phyloP scores from a whole-genome alignment of 2,797 vertebrate genomes.

The Loris lydekkerianus region DNA sequence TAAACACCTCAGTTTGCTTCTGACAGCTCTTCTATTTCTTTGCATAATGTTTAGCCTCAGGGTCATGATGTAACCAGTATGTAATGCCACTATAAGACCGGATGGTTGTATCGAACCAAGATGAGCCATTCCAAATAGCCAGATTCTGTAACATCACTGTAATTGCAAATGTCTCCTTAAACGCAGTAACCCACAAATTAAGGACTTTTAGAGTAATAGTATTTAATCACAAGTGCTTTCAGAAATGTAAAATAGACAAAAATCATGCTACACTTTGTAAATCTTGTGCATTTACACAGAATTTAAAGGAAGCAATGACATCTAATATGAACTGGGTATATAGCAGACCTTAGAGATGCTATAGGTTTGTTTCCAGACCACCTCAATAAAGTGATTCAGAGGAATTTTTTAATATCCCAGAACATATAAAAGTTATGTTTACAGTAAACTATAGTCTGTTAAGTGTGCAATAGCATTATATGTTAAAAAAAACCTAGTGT shows the following conservation, averaged over 20 bases:
- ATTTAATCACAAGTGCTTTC: background rate
- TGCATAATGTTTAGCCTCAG: background rate
- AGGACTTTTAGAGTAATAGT: background rate
- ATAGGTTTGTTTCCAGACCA: background rate
- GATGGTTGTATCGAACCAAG: background rate
- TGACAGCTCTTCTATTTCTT: background rate
- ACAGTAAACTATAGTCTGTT: background rate
- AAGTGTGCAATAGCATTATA: background rate
- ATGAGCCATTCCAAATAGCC: background rate
- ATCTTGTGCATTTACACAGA: background rate
- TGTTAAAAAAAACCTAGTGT: background rate
- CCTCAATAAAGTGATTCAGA: background rate
- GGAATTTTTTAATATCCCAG: background rate
- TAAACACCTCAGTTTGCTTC: background rate
- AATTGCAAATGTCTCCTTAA: background rate
- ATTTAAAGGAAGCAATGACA: background rate
- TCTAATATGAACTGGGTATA: background rate
- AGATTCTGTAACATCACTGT: background rate
- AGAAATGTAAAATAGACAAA: background rate
- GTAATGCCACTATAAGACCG: background rate
- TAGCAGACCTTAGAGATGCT: background rate
- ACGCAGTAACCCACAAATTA: background rate
- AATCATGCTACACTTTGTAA: background rate
- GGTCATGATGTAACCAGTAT: background rate
- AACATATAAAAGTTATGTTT: background rate